phyloP scores from a whole-genome alignment of 2,113 vertebrate species.

The Osmerus mordax region DNA sequence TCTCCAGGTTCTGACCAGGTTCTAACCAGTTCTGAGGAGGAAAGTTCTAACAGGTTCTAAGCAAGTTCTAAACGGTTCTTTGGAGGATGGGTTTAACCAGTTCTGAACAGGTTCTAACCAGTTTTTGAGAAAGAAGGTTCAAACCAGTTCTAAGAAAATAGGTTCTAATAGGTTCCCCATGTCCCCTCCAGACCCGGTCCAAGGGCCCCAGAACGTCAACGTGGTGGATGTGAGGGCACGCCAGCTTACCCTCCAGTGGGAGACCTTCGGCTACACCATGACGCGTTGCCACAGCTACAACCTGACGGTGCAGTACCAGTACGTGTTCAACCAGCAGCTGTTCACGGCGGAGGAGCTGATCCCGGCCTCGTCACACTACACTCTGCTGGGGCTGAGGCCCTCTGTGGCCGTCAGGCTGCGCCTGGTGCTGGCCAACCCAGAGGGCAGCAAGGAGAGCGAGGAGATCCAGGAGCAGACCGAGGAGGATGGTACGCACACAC shows the following conservation, averaged over 20 bases:
- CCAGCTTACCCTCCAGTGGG: slow-evolving; percentile 95
- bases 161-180: slow-evolving; percentile 6
- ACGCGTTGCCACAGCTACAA: slow-evolving; percentile 98
- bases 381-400: slow-evolving; percentile 86
- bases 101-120: too few relatives aligned
- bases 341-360: slow-evolving; percentile 89
- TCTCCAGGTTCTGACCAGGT: neutral
- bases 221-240: slow-evolving; percentile 91
- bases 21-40: too few relatives aligned
- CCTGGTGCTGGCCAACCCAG: slow-evolving; percentile 89
- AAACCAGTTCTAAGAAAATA: too few relatives aligned
- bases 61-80: too few relatives aligned
- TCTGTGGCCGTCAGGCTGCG: slow-evolving; percentile 88
- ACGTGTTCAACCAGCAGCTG: slow-evolving; percentile 90
- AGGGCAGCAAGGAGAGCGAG: slow-evolving; percentile 93
- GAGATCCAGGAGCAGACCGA: slow-evolving; percentile 94
- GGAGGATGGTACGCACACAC: slow-evolving; percentile 81
- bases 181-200: slow-evolving; percentile 82
- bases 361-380: slow-evolving; percentile 93
- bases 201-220: slow-evolving; percentile 90
- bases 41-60: too few relatives aligned
- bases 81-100: too few relatives aligned
- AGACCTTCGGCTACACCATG: slow-evolving; percentile 90
- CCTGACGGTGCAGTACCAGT: slow-evolving; percentile 94
- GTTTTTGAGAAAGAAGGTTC: too few relatives aligned